phyloP scores from a whole-genome alignment of 2,113 vertebrate genomes.

The Bubalus kerabau region DNA sequence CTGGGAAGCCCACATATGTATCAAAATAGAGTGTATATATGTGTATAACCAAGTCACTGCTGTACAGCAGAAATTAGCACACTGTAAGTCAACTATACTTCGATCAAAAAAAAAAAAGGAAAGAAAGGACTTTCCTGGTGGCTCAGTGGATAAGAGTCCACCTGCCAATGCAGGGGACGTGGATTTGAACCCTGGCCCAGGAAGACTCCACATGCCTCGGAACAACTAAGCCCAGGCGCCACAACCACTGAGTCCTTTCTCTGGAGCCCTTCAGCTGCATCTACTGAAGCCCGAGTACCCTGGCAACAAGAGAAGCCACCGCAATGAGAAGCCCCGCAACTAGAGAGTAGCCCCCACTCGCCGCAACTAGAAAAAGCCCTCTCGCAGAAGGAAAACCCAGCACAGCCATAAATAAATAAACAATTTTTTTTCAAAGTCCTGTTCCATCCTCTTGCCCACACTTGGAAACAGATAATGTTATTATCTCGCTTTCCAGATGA shows the following conservation, averaged over 20 bases:
- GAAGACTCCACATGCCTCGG: not conserved
- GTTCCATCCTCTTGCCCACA: not conserved
- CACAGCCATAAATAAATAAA: not conserved
- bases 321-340: not conserved
- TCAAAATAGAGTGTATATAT: not conserved
- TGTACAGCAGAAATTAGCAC: not conserved
- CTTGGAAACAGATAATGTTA: not conserved
- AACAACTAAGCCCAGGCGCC: not conserved
- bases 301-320: not conserved
- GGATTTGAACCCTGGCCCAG: not conserved
- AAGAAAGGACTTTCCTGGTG: not conserved
- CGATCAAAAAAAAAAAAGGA: not conserved
- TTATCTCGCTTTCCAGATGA: not conserved
- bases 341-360: fast-evolving
- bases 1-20: not conserved
- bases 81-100: not conserved
- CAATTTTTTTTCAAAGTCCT: not conserved
- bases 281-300: not conserved
- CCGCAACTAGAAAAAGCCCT: not conserved
- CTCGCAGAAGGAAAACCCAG: not conserved
- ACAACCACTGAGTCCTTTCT: not conserved
- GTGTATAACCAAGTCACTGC: not conserved
- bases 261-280: not conserved
- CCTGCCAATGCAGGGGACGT: not conserved
- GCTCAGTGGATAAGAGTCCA: not conserved